Base-by-base conservation (phyloP, 2,888 invertebrate species). In the Thereva unica region DNA sequence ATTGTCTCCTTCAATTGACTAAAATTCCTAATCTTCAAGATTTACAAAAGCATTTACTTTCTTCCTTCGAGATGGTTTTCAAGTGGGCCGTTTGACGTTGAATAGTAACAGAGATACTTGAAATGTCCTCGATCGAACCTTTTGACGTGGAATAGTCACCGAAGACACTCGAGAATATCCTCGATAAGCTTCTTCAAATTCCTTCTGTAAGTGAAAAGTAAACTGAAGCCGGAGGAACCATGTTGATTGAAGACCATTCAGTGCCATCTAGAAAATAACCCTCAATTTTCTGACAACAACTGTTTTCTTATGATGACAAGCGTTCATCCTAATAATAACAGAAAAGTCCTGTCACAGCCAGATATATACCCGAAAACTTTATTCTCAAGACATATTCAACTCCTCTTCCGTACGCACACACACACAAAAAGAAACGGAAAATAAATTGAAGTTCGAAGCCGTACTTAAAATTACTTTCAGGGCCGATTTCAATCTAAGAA, bases 171-270 rank as follows among this genome's bases (percentile, higher is more conserved):
- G 23, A 23, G 23, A 23, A 23, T 23, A 23, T 23, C 23, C 57
- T 59, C 47, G 57, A 59, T 47, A 59, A 10, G 23, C 57, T 59
- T 38, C 45, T 59, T 59, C 57, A 59, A 47, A 47, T 59, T 37
- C 47, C 38, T 34, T 8, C 57, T 38, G 57, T 59, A 47, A 59
- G 57, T 59, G 57, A 59, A 59, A 59, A 59, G 56, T 38, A 59
- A 59, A 59, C 57, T 37, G 57, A 59, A 23, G 23, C 23, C 2
- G 57, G 35, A 47, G 47, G 38, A 38, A 44, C 37, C 57, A 35
- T 37, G 47, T 47, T 59, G 57, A 59, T 59, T 59, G 57, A 59
- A 47, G 57, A 37, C 57, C 57, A 59, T 59, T 59, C 57, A 59
- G 41, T 47, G n/a, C 40, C 41, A 47, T 59, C 57, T 23, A 23